phyloP scores from a whole-genome alignment of 2,113 vertebrate species.

The Prunella fulvescens region DNA sequence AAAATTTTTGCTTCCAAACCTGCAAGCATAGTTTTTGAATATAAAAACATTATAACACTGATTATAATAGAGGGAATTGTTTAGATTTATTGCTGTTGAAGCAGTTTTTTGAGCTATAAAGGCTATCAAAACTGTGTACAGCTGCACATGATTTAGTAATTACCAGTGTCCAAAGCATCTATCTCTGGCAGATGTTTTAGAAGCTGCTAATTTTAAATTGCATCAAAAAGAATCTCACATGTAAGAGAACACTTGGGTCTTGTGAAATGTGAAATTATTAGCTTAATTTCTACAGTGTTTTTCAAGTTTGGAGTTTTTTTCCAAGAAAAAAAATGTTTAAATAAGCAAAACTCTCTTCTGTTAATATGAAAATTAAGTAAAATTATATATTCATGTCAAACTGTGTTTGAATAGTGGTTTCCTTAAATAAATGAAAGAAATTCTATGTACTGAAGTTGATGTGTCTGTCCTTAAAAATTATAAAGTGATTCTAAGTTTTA shows the following conservation, averaged over 20 bases:
- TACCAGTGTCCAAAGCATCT: constrained; percentile 37
- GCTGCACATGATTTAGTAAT: constrained; percentile 60
- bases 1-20: neutral
- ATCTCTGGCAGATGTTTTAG: constrained; percentile 45
- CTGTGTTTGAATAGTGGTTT: neutral
- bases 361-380: neutral
- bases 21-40: neutral
- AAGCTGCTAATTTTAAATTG: constrained; percentile 46
- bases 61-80: neutral
- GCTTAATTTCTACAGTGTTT: neutral
- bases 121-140: constrained; percentile 36
- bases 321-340: neutral
- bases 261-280: constrained; percentile 12
- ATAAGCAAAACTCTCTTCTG: neutral
- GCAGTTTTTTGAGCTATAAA: constrained; percentile 11
- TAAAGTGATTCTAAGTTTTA: neutral
- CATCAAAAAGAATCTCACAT: neutral
- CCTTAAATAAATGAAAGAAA: neutral
- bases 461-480: neutral
- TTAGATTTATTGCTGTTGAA: constrained; percentile 12
- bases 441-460: neutral
- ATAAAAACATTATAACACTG: neutral
- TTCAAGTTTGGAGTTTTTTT: neutral
- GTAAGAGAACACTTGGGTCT: neutral
- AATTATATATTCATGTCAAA: neutral